These are phyloP conservation scores for Agapornis canus DNA, from an alignment of 2,797 vertebrate species.

Conservation along the genomic window DNA sequence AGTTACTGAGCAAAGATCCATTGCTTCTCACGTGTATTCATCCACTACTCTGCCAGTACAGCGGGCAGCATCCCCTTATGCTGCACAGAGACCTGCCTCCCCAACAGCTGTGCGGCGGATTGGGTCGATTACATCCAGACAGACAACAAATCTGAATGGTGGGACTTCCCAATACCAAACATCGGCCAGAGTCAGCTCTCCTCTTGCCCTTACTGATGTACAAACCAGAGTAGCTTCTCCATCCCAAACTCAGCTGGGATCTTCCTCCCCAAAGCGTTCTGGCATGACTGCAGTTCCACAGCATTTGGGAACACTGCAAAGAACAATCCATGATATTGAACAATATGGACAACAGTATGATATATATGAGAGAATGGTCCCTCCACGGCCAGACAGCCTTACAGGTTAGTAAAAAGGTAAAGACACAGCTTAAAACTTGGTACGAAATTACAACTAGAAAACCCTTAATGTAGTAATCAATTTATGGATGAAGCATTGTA, in stretches of 20 bases:
- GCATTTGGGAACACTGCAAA: constrained; percentile 89
- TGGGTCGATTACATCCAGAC: constrained; percentile 84
- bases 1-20: constrained; percentile 83
- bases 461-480: accelerated
- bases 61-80: constrained; percentile 84
- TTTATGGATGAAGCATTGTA: accelerated
- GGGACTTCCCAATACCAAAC: constrained; percentile 83
- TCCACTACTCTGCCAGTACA: constrained; percentile 89
- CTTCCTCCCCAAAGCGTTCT: constrained; percentile 83
- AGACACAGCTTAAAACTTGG: not conserved
- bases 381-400: constrained; percentile 91
- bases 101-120: constrained; percentile 84
- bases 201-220: constrained; percentile 81
- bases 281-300: constrained; percentile 95
- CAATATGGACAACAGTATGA: constrained; percentile 92
- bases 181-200: constrained; percentile 84
- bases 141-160: constrained; percentile 75
- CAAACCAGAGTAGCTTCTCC: constrained; percentile 79
- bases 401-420: constrained; percentile 83
- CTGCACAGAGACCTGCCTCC: constrained; percentile 83
- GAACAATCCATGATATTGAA: constrained; percentile 83
- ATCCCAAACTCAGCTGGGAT: constrained; percentile 76
- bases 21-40: constrained; percentile 83
- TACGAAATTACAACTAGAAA: not conserved
- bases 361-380: constrained; percentile 93